Percentiles rank a stretch among this genome's conserved stretches.
Conservation (phyloP, 2,797 vertebrate genomes). For the Squalus acanthias region DNA sequence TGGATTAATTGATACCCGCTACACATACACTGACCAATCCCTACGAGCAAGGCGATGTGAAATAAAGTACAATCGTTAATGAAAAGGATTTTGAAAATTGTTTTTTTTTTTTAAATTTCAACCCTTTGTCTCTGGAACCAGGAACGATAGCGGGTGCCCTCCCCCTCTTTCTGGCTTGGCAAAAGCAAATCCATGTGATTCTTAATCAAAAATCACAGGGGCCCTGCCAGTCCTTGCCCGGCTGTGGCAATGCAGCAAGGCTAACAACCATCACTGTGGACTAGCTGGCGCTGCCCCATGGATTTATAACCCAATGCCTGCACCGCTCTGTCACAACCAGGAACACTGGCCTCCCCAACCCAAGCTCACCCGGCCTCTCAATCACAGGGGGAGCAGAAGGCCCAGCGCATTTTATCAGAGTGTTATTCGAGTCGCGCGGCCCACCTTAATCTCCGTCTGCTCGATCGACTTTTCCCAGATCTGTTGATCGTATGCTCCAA, state of each 20-base stretch:
- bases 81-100: neutral
- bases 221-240: no score
- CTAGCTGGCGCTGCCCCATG: neutral
- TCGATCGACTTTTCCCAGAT: constrained; percentile 89
- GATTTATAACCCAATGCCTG: neutral
- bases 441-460: constrained; percentile 80
- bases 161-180: neutral
- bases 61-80: neutral
- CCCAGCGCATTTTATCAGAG: neutral
- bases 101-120: no score
- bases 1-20: neutral
- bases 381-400: constrained; percentile 32
- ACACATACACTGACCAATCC: neutral
- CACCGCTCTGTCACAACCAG: neutral
- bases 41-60: neutral
- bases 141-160: neutral
- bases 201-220: neutral
- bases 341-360: no score
- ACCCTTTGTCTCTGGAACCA: neutral
- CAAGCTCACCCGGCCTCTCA: neutral
- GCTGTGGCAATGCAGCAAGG: neutral
- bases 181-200: neutral
- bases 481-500: constrained; percentile 90
- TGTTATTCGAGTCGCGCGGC: constrained; percentile 28
- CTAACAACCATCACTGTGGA: neutral